Base-by-base conservation (phyloP, 2,113 vertebrate species). In the Otis tarda region DNA sequence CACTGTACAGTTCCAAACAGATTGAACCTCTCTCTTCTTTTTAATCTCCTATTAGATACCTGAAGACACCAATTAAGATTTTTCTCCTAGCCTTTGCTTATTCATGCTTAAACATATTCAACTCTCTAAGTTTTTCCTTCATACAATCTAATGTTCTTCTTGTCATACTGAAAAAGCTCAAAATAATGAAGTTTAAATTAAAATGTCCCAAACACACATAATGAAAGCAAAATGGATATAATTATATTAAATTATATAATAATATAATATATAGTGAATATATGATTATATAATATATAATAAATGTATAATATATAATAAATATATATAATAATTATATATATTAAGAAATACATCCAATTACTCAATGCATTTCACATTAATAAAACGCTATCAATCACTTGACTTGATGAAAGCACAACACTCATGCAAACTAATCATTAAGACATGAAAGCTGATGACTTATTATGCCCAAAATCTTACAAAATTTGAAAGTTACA, bases 181-280 rank as follows among this genome's bases (percentile, higher is more conserved):
- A 85, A 94, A 92, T 68, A 93, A 85, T 53, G 15, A 95, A 52
- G 59, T 77, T 88, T 49, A 69, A 89, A 15, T 41, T 83, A 78
- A 84, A 94, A 69, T 5, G 12, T 37, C 55, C n/a, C 37, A 93
- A 81, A 68, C 5, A n/a, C 8, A 1, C 19, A 35, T 20, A 70
- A 75, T 9, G 45, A 83, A 43, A 43, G 41, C 41, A 41, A 41
- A 14, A 14, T 41, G 13, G 41, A 41, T 41, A 41, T 41, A 41
- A 41, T 41, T 41, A 41, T 41, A 41, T 41, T 41, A 41, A 41
- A 41, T 41, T 39, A 39, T 39, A 39, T 39, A 39, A 39, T 39
- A 39, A 11, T 39, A 39, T 39, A 39, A 41, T 41, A 41, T 41
- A 41, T 41, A 41, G n/a, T n/a, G n/a, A n/a, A n/a, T n/a, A n/a